A percentile compares a stretch with the other conserved stretches of the same genome.
Evolutionary conservation across 1,140 invertebrate genomes (phyloP).

Genomic region (Zaprionus taronus): DNA sequence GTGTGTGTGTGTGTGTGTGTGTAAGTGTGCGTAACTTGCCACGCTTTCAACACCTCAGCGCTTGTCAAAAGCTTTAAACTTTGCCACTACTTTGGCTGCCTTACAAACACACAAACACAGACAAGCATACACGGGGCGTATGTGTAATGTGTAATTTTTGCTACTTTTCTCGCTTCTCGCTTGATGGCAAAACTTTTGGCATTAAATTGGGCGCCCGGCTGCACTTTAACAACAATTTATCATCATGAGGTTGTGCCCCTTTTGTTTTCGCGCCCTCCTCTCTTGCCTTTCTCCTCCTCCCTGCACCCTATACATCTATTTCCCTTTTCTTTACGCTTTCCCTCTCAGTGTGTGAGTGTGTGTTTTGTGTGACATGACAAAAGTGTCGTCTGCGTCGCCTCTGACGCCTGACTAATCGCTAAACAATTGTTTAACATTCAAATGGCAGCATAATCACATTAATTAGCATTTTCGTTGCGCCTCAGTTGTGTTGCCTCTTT

Average conservation of each 20-base stretch:
- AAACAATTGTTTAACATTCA: constrained; percentile 81
- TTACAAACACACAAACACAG: neutral
- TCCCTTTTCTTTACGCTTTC: neutral
- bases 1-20: constrained; percentile 36
- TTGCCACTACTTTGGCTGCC: constrained; percentile 52
- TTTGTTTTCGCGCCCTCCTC: neutral
- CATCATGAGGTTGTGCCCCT: constrained; percentile 46
- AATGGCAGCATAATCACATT: constrained; percentile 80
- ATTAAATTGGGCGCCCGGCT: constrained; percentile 68
- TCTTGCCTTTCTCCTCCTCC: neutral
- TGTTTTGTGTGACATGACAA: neutral
- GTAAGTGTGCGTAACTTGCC: constrained; percentile 69
- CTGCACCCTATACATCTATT: neutral
- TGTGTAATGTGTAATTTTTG: constrained; percentile 63
- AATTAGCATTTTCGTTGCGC: constrained; percentile 78
- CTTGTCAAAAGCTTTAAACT: constrained; percentile 50
- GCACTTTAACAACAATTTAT: constrained; percentile 71
- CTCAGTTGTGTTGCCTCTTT: constrained; percentile 36
- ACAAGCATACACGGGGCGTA: constrained; percentile 48
- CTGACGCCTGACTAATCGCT: constrained; percentile 78
- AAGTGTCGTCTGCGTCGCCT: constrained; percentile 34
- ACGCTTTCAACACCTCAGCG: constrained; percentile 60
- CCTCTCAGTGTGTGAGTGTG: neutral
- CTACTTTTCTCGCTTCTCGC: constrained; percentile 38
- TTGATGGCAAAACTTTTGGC: constrained; percentile 69